A percentile compares a stretch with the other conserved stretches of the same genome.
These are phyloP conservation scores for Nineta flava DNA, from an alignment of 2,888 invertebrate species.

Conservation along the genomic window DNA sequence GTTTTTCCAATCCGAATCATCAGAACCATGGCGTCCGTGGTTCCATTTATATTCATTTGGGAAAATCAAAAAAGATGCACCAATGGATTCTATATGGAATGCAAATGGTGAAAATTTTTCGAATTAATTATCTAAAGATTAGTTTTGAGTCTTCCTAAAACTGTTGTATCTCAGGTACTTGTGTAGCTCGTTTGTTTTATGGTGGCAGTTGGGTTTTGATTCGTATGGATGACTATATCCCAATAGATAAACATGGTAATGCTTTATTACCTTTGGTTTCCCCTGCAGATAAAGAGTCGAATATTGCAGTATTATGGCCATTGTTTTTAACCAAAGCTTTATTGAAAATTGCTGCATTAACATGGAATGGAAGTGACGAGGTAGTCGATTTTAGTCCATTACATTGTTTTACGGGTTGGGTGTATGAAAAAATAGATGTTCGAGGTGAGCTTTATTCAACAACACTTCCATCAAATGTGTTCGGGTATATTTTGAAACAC, in stretches of 20 bases:
- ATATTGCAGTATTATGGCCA: constrained; percentile 29
- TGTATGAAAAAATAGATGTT: constrained; percentile 18
- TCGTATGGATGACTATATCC: constrained; percentile 30
- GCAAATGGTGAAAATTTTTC: constrained; percentile 18
- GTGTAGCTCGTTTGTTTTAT: constrained; percentile 29
- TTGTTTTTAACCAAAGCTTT: constrained; percentile 30
- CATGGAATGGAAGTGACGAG: constrained; percentile 22
- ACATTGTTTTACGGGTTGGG: constrained; percentile 29
- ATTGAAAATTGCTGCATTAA: constrained; percentile 27
- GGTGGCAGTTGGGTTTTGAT: constrained; percentile 32
- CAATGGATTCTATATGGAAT: constrained; percentile 25
- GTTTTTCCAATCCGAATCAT: constrained; percentile 20
- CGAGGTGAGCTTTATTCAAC: constrained; percentile 12
- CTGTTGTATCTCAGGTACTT: constrained; percentile 25
- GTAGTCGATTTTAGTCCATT: constrained; percentile 28
- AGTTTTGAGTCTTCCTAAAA: neutral
- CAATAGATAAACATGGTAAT: constrained; percentile 22
- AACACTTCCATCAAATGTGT: too few species aligned
- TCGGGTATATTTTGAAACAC: too few species aligned
- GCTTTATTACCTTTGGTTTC: constrained; percentile 24
- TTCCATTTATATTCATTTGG: constrained; percentile 29
- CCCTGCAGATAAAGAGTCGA: constrained; percentile 10
- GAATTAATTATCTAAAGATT: neutral
- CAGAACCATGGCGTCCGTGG: constrained; percentile 28
- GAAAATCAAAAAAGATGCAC: constrained; percentile 24